Base-by-base conservation (phyloP, 2,797 vertebrate genomes). In the Poeciliopsis turneri region DNA sequence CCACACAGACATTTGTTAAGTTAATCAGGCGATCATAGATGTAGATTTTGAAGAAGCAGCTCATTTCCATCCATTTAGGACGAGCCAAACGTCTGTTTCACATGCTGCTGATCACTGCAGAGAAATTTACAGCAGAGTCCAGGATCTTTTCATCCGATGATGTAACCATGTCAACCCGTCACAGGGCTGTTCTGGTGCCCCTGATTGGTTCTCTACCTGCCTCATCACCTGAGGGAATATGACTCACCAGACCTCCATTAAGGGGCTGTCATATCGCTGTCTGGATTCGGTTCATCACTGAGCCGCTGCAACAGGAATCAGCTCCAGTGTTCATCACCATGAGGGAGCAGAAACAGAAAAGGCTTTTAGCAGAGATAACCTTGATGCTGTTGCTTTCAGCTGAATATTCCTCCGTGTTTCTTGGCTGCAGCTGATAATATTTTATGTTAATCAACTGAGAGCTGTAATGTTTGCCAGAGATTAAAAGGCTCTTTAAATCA, bases 11-110 rank as follows among this genome's bases (percentile, higher is more conserved):
- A 80, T 78, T 83, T 72, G 55, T 71, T 13, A 88, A 81, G 83
- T 86, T 81, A 86, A 86, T 90, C 85, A 91, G 87, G 82, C 79
- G 79, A 85, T 86, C 46, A 78, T 84, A 64, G 78, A 81, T 69
- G 86, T 76, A 80, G 79, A 86, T 90, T 90, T 80, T 41, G 45
- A 76, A 81, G 47, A 46, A 81, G 81, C 28, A 53, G 73, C 86
- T 89, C 25, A 87, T 89, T 90, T 85, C 75, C 77, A 83, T 85
- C 69, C 33, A 88, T 89, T 88, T 84, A 69, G 30, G 70, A 87
- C 81, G 90, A 78, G 86, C 73, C 36, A 46, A 72, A 79, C 79
- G 66, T 66, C 59, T 74, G 23, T 66, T 23, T 51, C 49, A 51
- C 49, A 51, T 51, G 49, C 20, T 51, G 49, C 23, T 51, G 49